A percentile compares a stretch with the other conserved stretches of the same genome.
These are phyloP conservation scores for Grammomys surdaster DNA, from an alignment of 2,113 vertebrate species.

Conservation along the genomic window DNA sequence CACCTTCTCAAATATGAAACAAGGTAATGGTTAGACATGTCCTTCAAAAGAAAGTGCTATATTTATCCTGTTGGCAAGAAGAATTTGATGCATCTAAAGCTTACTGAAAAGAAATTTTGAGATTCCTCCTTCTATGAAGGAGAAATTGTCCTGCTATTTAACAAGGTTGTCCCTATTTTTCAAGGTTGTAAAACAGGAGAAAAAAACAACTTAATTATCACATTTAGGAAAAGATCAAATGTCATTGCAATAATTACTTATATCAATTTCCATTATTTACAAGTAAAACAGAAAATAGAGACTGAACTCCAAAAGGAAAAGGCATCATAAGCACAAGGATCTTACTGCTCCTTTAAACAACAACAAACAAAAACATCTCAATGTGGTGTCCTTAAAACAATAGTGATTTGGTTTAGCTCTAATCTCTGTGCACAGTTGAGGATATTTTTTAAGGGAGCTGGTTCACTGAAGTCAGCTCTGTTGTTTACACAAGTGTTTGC, in stretches of 20 bases:
- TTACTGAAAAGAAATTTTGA: slow-evolving; percentile 19
- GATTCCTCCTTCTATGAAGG: not conserved
- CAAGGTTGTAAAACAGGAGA: slow-evolving; percentile 33
- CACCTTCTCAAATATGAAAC: slow-evolving; percentile 39
- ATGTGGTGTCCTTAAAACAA: not conserved
- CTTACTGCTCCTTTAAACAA: not conserved
- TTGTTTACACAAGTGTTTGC: not conserved
- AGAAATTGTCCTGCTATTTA: not conserved
- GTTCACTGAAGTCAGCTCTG: not conserved
- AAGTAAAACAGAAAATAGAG: not conserved
- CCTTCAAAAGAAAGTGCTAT: slow-evolving; percentile 31
- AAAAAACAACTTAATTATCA: slow-evolving; percentile 1
- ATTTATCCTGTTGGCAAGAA: slow-evolving; percentile 55
- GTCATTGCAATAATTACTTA: not conserved
- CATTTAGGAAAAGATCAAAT: not conserved
- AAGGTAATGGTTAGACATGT: not conserved
- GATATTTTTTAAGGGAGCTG: not conserved
- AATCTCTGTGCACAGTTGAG: not conserved
- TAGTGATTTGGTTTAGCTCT: not conserved
- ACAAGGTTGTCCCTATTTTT: not conserved
- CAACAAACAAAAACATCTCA: not conserved
- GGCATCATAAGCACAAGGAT: not conserved
- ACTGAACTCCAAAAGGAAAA: not conserved
- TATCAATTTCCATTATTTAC: slow-evolving; percentile 2
- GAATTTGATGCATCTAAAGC: not conserved